A percentile compares a stretch with the other conserved stretches of the same genome.
Conservation (phyloP, 2,888 invertebrate species). For the Dasysyrphus albostriatus region DNA sequence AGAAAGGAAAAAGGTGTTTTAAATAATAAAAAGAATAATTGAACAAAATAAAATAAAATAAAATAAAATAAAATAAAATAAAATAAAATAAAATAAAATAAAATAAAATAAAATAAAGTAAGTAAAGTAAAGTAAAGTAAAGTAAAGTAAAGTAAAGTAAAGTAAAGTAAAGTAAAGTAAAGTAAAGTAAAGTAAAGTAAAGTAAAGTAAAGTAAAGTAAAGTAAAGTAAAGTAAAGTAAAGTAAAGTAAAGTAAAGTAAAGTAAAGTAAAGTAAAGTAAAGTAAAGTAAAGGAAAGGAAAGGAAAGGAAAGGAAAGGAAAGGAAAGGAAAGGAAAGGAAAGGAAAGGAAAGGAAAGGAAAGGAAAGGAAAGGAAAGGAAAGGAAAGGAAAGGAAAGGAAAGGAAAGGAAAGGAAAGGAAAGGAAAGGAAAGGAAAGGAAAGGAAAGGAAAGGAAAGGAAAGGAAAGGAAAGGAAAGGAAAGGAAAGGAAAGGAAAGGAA, state of each 20-base stretch:
- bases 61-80: not conserved
- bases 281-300: not conserved
- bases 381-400: not conserved
- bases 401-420: not conserved
- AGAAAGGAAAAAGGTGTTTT: too few relatives aligned
- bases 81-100: not conserved
- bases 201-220: not conserved
- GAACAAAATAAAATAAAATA: not conserved
- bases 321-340: not conserved
- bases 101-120: too few relatives aligned
- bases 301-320: too few relatives aligned
- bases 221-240: not conserved
- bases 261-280: not conserved
- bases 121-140: not conserved
- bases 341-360: not conserved
- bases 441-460: not conserved
- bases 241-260: too few relatives aligned
- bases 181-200: not conserved
- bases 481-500: not conserved
- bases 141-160: too few relatives aligned
- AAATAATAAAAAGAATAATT: not conserved
- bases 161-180: not conserved
- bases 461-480: not conserved
- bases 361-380: not conserved
- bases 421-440: not conserved